A percentile compares a stretch with the other conserved stretches of the same genome.
phyloP scores from a whole-genome alignment of 2,888 invertebrate species.

The Eucriotettix oculatus region DNA sequence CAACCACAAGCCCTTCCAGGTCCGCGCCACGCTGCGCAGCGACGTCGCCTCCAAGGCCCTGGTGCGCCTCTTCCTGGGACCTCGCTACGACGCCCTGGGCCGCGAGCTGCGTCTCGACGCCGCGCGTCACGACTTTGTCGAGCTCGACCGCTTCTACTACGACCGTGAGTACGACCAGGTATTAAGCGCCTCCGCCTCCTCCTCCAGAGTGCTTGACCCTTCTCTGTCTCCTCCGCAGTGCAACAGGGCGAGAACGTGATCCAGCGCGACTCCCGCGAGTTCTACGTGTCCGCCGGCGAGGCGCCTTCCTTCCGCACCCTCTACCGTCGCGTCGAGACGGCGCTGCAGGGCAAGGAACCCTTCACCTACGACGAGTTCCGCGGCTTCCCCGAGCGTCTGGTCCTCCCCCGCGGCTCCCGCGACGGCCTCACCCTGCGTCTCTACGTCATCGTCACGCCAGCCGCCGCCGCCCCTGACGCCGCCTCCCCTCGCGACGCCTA shows the following conservation, averaged over 20 bases:
- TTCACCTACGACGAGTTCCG: no score
- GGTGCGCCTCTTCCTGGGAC: conserved; percentile 50
- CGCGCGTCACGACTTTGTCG: conserved; percentile 44
- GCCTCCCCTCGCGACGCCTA: neutral
- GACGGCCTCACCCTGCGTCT: neutral
- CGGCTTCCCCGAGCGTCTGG: neutral
- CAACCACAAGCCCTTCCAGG: conserved; percentile 44
- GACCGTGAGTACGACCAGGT: conserved; percentile 21
- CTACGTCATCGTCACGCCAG: neutral
- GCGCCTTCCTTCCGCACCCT: neutral
- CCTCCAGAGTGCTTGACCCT: neutral
- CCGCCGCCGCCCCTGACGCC: neutral
- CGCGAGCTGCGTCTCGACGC: conserved; percentile 36
- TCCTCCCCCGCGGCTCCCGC: neutral
- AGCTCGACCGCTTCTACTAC: conserved; percentile 43
- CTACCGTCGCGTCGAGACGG: no score
- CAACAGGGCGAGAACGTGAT: neutral
- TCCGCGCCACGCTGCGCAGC: conserved; percentile 35
- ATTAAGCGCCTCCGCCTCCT: neutral
- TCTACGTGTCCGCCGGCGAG: neutral
- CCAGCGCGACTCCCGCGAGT: neutral
- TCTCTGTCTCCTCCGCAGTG: neutral
- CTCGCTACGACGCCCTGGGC: conserved; percentile 42
- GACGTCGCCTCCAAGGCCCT: conserved; percentile 40
- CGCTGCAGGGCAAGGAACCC: no score